Percentiles rank a stretch among this genome's conserved stretches.
These are phyloP conservation scores for Syngnathus scovelli DNA, from an alignment of 2,113 vertebrate genomes.

Conservation along the genomic window DNA sequence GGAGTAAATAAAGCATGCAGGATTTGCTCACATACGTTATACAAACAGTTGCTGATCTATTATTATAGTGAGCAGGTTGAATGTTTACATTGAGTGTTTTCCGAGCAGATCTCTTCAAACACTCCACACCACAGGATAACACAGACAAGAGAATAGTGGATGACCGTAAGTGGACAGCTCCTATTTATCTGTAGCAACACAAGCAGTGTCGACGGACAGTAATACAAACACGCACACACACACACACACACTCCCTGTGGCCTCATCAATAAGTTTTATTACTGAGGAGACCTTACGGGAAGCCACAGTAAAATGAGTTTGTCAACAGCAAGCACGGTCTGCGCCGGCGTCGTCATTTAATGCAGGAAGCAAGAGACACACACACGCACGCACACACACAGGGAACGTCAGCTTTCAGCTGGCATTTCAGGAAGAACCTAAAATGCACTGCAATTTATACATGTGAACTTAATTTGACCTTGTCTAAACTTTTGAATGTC, in stretches of 20 bases:
- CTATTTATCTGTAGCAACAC: conserved; percentile 30
- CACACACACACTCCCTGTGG: conserved; percentile 29
- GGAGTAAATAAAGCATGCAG: too few relatives aligned
- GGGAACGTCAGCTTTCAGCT: not conserved
- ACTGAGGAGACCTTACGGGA: conserved; percentile 55
- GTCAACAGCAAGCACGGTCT: conserved; percentile 57
- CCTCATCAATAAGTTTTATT: conserved; percentile 63
- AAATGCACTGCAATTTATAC: not conserved
- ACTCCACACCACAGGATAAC: not conserved
- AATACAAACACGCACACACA: conserved; percentile 31
- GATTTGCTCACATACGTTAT: too few relatives aligned
- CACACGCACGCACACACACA: conserved; percentile 20
- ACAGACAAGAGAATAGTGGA: not conserved
- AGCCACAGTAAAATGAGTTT: conserved; percentile 62
- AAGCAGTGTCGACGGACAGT: conserved; percentile 24
- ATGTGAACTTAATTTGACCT: not conserved
- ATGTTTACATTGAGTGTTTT: too few relatives aligned
- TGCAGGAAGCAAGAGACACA: conserved; percentile 32
- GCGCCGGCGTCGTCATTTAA: conserved; percentile 58
- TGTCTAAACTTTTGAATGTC: not conserved
- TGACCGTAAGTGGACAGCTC: conserved; percentile 21
- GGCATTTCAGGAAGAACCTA: not conserved
- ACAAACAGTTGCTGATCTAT: too few relatives aligned
- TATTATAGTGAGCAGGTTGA: too few relatives aligned
- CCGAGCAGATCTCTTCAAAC: not conserved